phyloP scores from a whole-genome alignment of 2,113 vertebrate genomes.

The Bucco capensis region DNA sequence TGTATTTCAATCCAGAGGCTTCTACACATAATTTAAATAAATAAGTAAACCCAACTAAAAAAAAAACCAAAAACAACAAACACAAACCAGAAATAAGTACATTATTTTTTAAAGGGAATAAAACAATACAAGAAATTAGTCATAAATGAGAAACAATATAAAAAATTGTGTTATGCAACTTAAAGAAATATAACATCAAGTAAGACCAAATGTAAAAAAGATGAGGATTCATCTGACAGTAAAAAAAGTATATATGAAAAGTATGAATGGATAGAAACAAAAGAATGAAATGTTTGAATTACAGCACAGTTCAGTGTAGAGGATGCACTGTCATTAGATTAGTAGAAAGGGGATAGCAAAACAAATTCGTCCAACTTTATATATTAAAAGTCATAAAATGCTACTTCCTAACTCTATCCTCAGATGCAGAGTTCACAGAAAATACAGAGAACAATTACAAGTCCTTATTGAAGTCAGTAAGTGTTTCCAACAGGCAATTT shows the following conservation, averaged over 20 bases:
- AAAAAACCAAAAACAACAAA: too few species aligned
- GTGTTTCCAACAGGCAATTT: neutral
- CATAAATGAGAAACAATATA: neutral
- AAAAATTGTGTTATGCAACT: neutral
- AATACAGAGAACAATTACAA: neutral
- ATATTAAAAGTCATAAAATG: neutral
- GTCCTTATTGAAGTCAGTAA: neutral
- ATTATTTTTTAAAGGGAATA: neutral
- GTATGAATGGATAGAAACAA: neutral
- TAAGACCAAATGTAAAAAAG: neutral
- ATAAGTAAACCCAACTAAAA: too few species aligned
- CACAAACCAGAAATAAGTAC: too few species aligned
- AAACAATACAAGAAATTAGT: neutral
- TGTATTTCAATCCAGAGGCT: neutral
- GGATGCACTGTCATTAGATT: neutral
- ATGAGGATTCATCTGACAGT: neutral
- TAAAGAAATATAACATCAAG: neutral
- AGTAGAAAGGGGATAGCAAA: too few species aligned
- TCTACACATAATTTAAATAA: too few species aligned
- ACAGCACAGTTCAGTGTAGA: too few species aligned
- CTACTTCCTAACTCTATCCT: neutral
- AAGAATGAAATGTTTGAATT: neutral
- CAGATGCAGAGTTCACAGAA: neutral
- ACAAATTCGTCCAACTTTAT: neutral
- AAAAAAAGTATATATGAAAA: neutral